Evolutionary conservation across 1,140 invertebrate species (phyloP).

Genomic region (Microplitis demolitor): DNA sequence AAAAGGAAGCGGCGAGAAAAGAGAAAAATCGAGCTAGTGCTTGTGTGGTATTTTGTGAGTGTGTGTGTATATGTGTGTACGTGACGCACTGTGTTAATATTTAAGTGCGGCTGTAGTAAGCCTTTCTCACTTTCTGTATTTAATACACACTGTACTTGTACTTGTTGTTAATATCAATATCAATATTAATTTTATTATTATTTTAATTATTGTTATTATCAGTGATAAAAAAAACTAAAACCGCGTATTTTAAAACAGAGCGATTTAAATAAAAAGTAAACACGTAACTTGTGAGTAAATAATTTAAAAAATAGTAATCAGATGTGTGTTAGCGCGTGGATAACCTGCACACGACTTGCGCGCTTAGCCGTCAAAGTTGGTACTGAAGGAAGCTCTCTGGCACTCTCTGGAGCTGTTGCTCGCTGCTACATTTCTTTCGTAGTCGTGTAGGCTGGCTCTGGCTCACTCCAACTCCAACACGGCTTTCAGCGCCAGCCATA

Average conservation of each 20-base stretch:
- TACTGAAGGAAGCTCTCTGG: slow-evolving; percentile 54
- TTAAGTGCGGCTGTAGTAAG: no score
- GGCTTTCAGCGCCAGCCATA: slow-evolving; percentile 54
- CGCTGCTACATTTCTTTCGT: slow-evolving; percentile 55
- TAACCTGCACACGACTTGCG: slow-evolving; percentile 45
- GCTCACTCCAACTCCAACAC: slow-evolving; percentile 33
- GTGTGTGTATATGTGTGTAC: no score
- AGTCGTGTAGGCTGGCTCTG: slow-evolving; percentile 20
- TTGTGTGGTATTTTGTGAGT: background rate
- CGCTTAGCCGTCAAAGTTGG: slow-evolving; percentile 55
- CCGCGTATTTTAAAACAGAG: no score
- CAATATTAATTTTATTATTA: background rate
- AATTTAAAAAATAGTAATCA: background rate
- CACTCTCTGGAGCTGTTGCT: background rate
- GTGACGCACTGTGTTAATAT: no score
- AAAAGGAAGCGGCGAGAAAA: background rate
- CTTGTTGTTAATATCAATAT: no score
- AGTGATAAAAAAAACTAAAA: no score
- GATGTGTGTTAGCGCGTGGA: slow-evolving; percentile 17
- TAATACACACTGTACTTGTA: no score
- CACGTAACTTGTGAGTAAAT: background rate
- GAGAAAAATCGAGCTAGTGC: background rate
- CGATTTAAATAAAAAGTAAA: background rate
- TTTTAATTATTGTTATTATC: background rate
- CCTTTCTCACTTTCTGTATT: no score